A percentile compares a stretch with the other conserved stretches of the same genome.
These are phyloP conservation scores for Valencia hispanica DNA, from an alignment of 2,797 vertebrate species.

Conservation along the genomic window DNA sequence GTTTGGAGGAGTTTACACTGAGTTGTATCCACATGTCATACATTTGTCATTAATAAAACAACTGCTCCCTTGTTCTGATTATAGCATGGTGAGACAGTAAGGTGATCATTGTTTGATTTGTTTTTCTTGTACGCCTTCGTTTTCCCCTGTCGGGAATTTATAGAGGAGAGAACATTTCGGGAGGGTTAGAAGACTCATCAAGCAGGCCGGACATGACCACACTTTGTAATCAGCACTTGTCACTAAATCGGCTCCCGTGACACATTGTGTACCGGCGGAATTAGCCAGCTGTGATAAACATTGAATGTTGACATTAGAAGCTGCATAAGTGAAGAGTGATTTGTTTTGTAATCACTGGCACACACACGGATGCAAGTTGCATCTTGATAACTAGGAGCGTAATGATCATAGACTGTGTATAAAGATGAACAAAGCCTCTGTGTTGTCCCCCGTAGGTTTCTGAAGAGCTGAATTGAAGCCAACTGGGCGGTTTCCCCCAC, in stretches of 20 bases:
- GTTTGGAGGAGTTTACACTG: slow-evolving; percentile 23
- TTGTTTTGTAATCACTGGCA: not conserved
- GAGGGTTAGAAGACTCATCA: not conserved
- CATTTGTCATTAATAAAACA: not conserved
- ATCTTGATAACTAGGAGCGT: not conserved
- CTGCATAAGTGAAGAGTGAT: not conserved
- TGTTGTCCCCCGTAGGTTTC: no score
- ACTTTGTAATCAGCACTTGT: not conserved
- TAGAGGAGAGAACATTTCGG: not conserved
- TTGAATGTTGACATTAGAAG: not conserved
- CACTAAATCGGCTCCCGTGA: not conserved
- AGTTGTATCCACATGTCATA: slow-evolving; percentile 2
- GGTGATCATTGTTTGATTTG: not conserved
- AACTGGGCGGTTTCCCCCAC: no score
- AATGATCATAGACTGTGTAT: no score
- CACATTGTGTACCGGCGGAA: not conserved
- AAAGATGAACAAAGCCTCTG: no score
- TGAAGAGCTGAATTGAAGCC: no score
- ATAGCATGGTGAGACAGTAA: not conserved
- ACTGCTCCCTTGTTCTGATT: not conserved
- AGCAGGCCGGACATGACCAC: not conserved
- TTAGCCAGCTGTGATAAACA: not conserved
- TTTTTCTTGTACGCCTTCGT: not conserved
- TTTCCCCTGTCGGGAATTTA: not conserved
- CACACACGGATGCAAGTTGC: not conserved